A percentile compares a stretch with the other conserved stretches of the same genome.
These are phyloP conservation scores for Ptilorrhoa leucosticta DNA, from an alignment of 2,113 vertebrate species.

Conservation along the genomic window DNA sequence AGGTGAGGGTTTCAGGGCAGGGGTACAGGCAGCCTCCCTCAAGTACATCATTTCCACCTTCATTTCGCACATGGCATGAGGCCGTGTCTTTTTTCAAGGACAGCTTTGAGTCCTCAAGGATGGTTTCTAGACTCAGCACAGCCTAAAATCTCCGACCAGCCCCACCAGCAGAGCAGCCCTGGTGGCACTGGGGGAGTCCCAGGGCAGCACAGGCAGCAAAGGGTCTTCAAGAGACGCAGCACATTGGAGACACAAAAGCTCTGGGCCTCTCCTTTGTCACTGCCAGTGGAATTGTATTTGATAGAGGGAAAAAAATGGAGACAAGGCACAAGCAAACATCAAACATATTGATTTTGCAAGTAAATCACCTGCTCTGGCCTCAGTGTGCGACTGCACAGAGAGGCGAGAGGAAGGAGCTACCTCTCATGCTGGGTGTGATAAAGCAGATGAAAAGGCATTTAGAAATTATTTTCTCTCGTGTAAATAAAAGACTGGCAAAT, in stretches of 20 bases:
- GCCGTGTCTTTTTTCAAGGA: neutral
- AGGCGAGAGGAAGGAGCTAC: neutral
- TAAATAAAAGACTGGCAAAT: neutral
- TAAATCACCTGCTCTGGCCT: slow-evolving; percentile 40
- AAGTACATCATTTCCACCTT: neutral
- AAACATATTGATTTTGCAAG: slow-evolving; percentile 56
- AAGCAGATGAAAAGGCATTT: slow-evolving; percentile 28
- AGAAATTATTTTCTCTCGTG: neutral
- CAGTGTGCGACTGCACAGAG: neutral
- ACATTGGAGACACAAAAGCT: neutral
- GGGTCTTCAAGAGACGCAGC: neutral
- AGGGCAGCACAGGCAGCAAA: neutral
- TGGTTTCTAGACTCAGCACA: neutral
- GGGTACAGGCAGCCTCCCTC: neutral
- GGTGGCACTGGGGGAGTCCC: neutral
- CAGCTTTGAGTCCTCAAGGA: neutral
- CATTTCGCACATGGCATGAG: neutral
- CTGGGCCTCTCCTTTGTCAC: neutral
- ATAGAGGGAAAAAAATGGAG: slow-evolving; percentile 28
- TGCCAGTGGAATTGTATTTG: slow-evolving; percentile 11
- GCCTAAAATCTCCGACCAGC: neutral
- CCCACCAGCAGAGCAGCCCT: neutral
- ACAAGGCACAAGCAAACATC: slow-evolving; percentile 56
- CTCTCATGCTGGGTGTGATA: neutral
- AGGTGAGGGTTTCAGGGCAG: neutral